Conservation (phyloP, 2,113 vertebrate genomes). For the Thalassoma bifasciatum region DNA sequence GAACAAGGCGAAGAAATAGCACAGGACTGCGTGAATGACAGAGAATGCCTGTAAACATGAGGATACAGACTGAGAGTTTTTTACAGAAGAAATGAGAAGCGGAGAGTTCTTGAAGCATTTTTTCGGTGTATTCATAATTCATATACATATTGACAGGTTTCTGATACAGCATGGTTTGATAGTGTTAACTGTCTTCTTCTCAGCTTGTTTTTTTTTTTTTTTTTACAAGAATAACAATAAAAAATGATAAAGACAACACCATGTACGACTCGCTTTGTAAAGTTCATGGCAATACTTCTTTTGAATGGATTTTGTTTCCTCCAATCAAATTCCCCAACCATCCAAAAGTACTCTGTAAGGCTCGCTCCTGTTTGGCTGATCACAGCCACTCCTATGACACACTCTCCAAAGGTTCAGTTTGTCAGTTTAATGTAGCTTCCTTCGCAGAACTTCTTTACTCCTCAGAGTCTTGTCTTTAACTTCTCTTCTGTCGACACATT, state of each 20-base stretch:
- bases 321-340: conserved; percentile 46
- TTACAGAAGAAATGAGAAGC: conserved; percentile 46
- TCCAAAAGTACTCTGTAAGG: conserved; percentile 67
- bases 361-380: conserved; percentile 37
- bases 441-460: background rate
- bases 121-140: conserved; percentile 86
- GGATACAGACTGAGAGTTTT: background rate
- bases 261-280: conserved; percentile 77
- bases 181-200: conserved; percentile 78
- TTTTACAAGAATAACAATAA: conserved; percentile 84
- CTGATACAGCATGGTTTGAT: conserved; percentile 84
- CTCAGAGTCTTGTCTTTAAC: conserved; percentile 16
- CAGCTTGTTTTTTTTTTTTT: conserved; percentile 65
- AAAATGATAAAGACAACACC: conserved; percentile 84
- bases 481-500: conserved; percentile 34
- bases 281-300: conserved; percentile 79
- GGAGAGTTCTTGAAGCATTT: conserved; percentile 68
- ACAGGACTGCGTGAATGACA: background rate
- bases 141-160: conserved; percentile 86
- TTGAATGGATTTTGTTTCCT: conserved; percentile 73
- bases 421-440: background rate
- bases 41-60: background rate
- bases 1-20: background rate
- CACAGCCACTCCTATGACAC: conserved; percentile 42
- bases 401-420: conserved; percentile 4